Percentiles rank a stretch among this genome's conserved stretches.
Conservation (phyloP, 2,888 invertebrate species). For the Andrena marginata region DNA sequence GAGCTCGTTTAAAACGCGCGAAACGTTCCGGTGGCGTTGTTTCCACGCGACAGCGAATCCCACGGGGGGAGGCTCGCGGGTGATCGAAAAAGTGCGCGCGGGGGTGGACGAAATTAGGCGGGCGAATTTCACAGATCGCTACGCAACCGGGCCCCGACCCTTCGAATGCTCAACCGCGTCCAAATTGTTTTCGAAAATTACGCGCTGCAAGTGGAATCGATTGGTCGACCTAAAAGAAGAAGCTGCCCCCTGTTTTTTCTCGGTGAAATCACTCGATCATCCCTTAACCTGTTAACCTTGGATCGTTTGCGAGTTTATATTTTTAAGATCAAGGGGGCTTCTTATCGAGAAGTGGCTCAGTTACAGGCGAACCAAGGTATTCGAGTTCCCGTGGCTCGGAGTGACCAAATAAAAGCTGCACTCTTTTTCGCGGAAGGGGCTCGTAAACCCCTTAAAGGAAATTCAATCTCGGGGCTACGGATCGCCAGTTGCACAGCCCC, state of each 20-base stretch:
- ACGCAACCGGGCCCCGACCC: slow-evolving; percentile 16
- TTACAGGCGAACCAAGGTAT: neutral
- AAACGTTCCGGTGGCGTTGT: slow-evolving; percentile 23
- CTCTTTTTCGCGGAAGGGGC: neutral
- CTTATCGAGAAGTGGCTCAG: neutral
- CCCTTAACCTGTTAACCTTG: too few species aligned
- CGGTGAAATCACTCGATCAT: neutral
- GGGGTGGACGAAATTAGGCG: slow-evolving; percentile 59
- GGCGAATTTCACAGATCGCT: slow-evolving; percentile 56
- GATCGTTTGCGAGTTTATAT: too few species aligned
- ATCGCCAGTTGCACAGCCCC: neutral
- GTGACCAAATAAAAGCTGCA: neutral
- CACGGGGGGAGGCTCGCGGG: slow-evolving; percentile 30
- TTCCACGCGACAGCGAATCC: slow-evolving; percentile 28
- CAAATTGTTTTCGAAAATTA: slow-evolving; percentile 34
- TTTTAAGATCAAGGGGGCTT: neutral
- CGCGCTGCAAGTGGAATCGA: neutral
- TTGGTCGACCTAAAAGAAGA: neutral
- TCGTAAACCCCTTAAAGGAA: slow-evolving; percentile 4
- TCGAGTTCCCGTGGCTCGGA: neutral
- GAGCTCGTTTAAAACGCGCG: slow-evolving; percentile 20
- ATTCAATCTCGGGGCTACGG: neutral
- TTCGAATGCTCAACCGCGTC: slow-evolving; percentile 1
- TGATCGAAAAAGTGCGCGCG: slow-evolving; percentile 49
- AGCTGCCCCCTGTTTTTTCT: neutral